These are phyloP conservation scores for Onychomys leucogaster DNA, from an alignment of 2,797 vertebrate genomes.

Conservation along the genomic window DNA sequence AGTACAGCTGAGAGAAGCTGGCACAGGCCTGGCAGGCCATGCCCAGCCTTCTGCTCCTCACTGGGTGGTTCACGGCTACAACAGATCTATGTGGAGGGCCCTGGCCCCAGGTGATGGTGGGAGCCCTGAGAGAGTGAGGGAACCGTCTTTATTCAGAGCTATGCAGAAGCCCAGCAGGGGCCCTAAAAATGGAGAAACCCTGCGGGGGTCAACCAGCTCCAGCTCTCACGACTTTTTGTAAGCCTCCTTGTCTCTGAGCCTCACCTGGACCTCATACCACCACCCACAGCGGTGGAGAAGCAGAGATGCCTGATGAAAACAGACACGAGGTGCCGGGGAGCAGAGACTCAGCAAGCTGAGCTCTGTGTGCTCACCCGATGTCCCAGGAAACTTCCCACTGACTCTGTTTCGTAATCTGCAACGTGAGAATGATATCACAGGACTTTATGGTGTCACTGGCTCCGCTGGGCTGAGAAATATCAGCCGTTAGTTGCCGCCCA, in stretches of 20 bases:
- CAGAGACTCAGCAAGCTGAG: background rate
- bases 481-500: background rate
- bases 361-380: background rate
- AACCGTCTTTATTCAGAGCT: background rate
- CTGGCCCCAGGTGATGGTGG: background rate
- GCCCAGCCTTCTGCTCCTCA: background rate
- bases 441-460: background rate
- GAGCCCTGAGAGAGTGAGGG: fast-evolving
- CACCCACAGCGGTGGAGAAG: fast-evolving
- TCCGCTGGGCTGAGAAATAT: background rate
- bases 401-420: background rate
- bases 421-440: background rate
- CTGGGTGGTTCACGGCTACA: background rate
- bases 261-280: background rate
- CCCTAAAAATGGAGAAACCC: background rate
- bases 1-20: background rate
- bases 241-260: background rate
- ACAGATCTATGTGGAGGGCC: background rate
- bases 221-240: background rate
- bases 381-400: background rate
- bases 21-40: background rate
- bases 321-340: fast-evolving
- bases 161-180: background rate
- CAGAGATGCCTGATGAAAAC: background rate
- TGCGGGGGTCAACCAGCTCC: background rate